phyloP scores from a whole-genome alignment of 2,888 invertebrate genomes.

The Nephrotoma guestfalica region DNA sequence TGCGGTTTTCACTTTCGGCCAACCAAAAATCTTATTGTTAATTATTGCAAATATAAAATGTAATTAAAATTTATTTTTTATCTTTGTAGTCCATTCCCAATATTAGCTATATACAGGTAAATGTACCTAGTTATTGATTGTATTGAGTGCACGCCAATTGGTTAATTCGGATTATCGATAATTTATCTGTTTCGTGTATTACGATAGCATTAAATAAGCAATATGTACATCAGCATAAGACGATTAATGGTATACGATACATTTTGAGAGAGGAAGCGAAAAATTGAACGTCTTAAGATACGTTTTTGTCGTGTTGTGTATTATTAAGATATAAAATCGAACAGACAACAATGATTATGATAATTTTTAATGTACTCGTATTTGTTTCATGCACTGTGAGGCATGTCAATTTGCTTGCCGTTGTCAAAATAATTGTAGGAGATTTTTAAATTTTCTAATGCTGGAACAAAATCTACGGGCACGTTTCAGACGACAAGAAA shows the following conservation, averaged over 20 bases:
- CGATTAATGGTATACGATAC: not conserved
- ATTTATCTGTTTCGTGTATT: not conserved
- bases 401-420: not conserved
- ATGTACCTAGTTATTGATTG: not conserved
- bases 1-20: too few relatives aligned
- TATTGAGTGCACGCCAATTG: not conserved
- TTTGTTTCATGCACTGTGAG: not conserved
- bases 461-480: too few relatives aligned
- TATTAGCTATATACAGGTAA: not conserved
- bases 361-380: not conserved
- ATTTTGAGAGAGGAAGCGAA: not conserved
- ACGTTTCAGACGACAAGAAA: too few relatives aligned
- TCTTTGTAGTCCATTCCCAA: not conserved
- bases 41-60: too few relatives aligned
- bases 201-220: not conserved
- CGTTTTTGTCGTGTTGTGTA: not conserved
- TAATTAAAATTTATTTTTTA: too few relatives aligned
- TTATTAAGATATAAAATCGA: not conserved
- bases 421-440: not conserved
- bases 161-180: not conserved
- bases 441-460: too few relatives aligned
- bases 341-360: not conserved
- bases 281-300: not conserved
- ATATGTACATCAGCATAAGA: not conserved
- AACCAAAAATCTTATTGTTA: too few relatives aligned